Conservation (phyloP, 2,113 vertebrate species). For the Beaufortia kweichowensis region DNA sequence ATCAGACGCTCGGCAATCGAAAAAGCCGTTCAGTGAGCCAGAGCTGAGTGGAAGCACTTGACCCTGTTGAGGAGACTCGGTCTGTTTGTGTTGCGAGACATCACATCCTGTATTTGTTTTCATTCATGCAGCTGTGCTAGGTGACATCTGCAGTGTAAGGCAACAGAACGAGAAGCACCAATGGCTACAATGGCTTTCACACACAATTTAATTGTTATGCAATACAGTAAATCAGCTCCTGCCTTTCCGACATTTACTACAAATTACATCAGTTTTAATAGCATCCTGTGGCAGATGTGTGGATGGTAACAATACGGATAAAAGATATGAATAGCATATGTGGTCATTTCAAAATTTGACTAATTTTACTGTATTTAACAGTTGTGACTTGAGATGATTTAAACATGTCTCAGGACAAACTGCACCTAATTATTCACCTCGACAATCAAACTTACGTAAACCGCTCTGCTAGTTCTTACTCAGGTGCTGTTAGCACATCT, state of each 20-base stretch:
- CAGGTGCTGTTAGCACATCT: constrained; percentile 11
- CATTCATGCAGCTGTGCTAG: constrained; percentile 59
- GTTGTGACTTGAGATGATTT: too few relatives aligned
- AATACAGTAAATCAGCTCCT: too few relatives aligned
- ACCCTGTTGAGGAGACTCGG: constrained; percentile 73
- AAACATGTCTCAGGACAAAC: too few relatives aligned
- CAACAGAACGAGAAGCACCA: background rate
- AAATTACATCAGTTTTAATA: too few relatives aligned
- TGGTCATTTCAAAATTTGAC: too few relatives aligned
- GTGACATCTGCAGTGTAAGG: constrained; percentile 8
- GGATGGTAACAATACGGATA: too few relatives aligned
- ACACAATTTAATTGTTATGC: too few relatives aligned
- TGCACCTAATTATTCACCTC: background rate
- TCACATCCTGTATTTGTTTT: constrained; percentile 43
- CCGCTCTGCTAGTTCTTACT: constrained; percentile 5
- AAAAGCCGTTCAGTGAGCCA: constrained; percentile 17
- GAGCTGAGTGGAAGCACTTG: constrained; percentile 46
- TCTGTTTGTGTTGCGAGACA: constrained; percentile 56
- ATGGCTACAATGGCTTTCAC: background rate
- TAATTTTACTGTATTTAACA: too few relatives aligned
- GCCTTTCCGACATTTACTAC: too few relatives aligned
- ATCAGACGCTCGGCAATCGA: constrained; percentile 23
- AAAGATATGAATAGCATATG: too few relatives aligned
- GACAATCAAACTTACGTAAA: constrained; percentile 17
- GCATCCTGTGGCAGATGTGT: too few relatives aligned